Conservation (phyloP, 2,797 vertebrate genomes). For the Alcedo atthis region DNA sequence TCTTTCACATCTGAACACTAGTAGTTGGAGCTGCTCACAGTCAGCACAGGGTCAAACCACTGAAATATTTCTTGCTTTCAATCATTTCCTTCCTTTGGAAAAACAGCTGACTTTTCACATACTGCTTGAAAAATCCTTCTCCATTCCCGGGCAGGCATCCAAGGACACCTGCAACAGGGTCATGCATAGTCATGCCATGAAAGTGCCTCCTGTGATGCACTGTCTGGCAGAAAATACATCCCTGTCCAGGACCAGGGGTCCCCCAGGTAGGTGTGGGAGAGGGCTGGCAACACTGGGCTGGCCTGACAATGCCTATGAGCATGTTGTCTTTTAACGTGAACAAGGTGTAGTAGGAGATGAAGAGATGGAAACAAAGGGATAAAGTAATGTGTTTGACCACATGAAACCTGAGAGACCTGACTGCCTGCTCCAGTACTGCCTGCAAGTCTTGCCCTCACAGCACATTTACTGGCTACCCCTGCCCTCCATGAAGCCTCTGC, state of each 20-base stretch:
- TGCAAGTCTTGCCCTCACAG: neutral
- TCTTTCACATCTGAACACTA: neutral
- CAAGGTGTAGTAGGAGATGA: neutral
- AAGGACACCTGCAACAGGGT: neutral
- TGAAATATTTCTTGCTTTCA: neutral
- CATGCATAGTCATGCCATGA: rapidly evolving
- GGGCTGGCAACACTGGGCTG: neutral
- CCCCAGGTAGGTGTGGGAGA: neutral
- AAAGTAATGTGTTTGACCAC: neutral
- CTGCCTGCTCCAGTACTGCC: neutral
- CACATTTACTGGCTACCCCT: neutral
- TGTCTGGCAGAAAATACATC: rapidly evolving
- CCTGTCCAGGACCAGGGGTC: rapidly evolving
- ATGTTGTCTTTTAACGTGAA: neutral
- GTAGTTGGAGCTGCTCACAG: rapidly evolving
- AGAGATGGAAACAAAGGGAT: neutral
- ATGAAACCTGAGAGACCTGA: neutral
- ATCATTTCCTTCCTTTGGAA: neutral
- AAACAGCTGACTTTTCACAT: neutral
- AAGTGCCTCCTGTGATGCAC: neutral
- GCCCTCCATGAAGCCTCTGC: neutral
- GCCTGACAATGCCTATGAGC: rapidly evolving
- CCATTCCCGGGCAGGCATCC: neutral
- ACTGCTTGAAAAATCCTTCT: neutral
- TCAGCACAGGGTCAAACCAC: neutral